phyloP scores from a whole-genome alignment of 2,797 vertebrate species.

The Hydrophis major region DNA sequence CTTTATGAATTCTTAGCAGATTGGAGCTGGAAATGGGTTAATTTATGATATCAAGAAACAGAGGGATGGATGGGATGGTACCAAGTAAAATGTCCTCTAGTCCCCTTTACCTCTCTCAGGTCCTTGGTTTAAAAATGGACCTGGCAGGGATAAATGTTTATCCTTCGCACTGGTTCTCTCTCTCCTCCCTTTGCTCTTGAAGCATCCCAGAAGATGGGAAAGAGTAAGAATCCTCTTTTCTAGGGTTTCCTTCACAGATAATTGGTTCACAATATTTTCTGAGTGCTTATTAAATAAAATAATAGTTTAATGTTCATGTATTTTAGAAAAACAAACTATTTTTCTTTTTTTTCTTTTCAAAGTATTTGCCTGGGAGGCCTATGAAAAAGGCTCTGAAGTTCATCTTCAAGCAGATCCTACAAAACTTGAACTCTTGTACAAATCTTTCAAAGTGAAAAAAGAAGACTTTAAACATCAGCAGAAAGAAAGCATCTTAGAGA shows the following conservation, averaged over 20 bases:
- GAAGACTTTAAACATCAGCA: slow-evolving; percentile 95
- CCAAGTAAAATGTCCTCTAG: not conserved
- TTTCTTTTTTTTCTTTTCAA: slow-evolving; percentile 17
- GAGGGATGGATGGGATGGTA: not conserved
- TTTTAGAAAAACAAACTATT: slow-evolving; percentile 15
- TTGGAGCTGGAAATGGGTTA: not conserved
- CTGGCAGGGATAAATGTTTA: not conserved
- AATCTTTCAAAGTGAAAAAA: slow-evolving; percentile 97
- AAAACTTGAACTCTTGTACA: slow-evolving; percentile 91
- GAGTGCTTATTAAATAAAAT: not conserved
- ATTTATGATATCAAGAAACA: not conserved
- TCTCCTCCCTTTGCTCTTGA: no score
- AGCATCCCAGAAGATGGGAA: not conserved
- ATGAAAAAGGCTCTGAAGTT: slow-evolving; percentile 96
- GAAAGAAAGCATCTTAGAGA: slow-evolving; percentile 92
- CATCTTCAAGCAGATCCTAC: slow-evolving; percentile 98
- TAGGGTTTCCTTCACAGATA: not conserved
- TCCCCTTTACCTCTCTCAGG: not conserved
- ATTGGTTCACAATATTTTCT: not conserved
- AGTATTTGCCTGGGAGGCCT: slow-evolving; percentile 99
- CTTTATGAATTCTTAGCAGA: not conserved
- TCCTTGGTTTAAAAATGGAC: not conserved
- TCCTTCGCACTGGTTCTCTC: not conserved
- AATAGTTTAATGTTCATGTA: not conserved
- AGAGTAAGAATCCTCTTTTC: not conserved